Percentiles rank a stretch among this genome's conserved stretches.
phyloP scores from a whole-genome alignment of 2,797 vertebrate species.

The Rhincodon typus region DNA sequence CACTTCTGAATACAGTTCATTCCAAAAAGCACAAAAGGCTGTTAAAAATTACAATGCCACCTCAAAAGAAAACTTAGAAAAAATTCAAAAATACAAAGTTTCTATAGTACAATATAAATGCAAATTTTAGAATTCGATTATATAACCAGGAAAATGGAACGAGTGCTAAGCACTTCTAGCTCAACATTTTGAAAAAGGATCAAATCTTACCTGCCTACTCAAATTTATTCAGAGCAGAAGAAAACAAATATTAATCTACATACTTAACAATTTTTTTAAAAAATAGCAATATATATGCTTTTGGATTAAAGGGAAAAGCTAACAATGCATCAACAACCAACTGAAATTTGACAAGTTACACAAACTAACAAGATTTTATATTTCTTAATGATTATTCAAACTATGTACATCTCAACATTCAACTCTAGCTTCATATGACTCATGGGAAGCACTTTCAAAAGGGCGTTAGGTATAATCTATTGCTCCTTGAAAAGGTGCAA shows the following conservation, averaged over 20 bases:
- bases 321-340: neutral
- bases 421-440: neutral
- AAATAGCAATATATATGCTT: neutral
- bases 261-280: neutral
- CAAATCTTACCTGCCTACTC: neutral
- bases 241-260: neutral
- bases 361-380: constrained; percentile 3
- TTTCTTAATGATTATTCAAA: neutral
- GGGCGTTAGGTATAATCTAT: neutral
- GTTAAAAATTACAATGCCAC: neutral
- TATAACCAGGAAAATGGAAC: neutral
- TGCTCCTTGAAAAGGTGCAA: neutral
- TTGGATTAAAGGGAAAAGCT: neutral
- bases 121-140: neutral
- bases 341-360: constrained; percentile 18
- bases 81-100: neutral
- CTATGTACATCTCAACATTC: constrained; percentile 22
- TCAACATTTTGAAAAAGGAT: neutral
- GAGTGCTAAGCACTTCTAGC: neutral
- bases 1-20: neutral
- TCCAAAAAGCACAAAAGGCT: neutral
- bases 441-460: neutral
- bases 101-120: neutral
- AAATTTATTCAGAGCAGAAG: neutral
- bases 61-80: neutral